Conservation (phyloP, 1,140 invertebrate species). For the Habropoda laboriosa region DNA sequence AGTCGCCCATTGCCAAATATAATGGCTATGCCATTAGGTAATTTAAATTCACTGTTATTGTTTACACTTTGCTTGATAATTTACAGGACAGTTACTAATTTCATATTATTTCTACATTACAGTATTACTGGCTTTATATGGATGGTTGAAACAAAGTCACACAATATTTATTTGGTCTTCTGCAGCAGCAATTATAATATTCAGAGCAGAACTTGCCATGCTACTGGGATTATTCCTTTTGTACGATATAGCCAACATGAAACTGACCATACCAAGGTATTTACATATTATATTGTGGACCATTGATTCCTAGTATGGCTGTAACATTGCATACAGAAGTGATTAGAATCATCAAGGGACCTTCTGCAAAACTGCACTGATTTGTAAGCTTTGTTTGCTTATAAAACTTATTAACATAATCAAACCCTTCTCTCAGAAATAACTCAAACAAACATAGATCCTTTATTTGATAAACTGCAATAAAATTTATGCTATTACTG, state of each 20-base stretch:
- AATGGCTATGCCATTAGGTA: conserved; percentile 96
- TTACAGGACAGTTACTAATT: conserved; percentile 17
- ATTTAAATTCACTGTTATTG: conserved; percentile 65
- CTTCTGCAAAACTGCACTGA: conserved; percentile 60
- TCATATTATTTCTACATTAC: conserved; percentile 76
- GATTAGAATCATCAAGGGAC: conserved; percentile 58
- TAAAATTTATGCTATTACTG: not conserved
- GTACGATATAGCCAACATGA: conserved; percentile 87
- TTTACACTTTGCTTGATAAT: not conserved
- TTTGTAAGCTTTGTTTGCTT: conserved; percentile 62
- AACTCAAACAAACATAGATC: conserved; percentile 26
- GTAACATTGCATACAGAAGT: conserved; percentile 64
- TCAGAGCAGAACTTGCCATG: conserved; percentile 94
- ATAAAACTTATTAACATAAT: conserved; percentile 48
- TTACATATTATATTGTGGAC: conserved; percentile 60
- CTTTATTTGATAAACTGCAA: conserved; percentile 32
- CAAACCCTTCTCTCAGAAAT: conserved; percentile 18
- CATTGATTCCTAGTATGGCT: conserved; percentile 61
- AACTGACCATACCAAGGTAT: conserved; percentile 80
- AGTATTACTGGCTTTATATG: conserved; percentile 93
- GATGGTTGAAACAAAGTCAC: conserved; percentile 91
- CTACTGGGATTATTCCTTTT: conserved; percentile 94
- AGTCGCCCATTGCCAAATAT: conserved; percentile 97
- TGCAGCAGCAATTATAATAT: conserved; percentile 94
- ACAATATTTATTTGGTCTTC: conserved; percentile 91